These are phyloP conservation scores for Tokudaia muenninki DNA, from an alignment of 2,797 vertebrate species.

Conservation along the genomic window DNA sequence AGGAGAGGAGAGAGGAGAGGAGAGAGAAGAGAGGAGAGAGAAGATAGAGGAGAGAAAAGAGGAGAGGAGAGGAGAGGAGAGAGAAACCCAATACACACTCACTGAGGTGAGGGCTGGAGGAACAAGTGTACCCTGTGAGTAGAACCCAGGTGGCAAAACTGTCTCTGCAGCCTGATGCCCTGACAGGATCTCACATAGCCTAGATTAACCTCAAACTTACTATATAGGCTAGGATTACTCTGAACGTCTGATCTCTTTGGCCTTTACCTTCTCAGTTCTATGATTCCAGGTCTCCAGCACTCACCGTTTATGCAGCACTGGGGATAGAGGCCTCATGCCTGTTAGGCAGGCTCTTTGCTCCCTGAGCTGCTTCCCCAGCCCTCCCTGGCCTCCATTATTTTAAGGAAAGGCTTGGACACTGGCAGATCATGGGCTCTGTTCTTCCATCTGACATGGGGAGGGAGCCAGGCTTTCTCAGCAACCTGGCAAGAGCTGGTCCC, in stretches of 20 bases:
- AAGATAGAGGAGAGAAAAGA: background rate
- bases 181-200: background rate
- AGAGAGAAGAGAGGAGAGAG: no score
- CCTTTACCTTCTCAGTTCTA: background rate
- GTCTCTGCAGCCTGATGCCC: background rate
- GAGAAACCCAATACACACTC: background rate
- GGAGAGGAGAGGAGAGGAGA: background rate
- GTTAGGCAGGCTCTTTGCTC: background rate
- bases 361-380: background rate
- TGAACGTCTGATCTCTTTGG: background rate
- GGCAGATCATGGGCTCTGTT: background rate
- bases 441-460: background rate
- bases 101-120: background rate
- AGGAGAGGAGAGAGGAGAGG: background rate
- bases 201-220: background rate
- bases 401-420: background rate
- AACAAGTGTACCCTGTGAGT: background rate
- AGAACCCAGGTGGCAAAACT: background rate
- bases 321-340: background rate
- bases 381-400: background rate
- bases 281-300: background rate
- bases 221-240: background rate
- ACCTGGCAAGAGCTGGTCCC: background rate
- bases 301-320: background rate
- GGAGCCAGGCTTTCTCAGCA: constrained; percentile 40